Percentiles rank a stretch among this genome's conserved stretches.
phyloP scores from a whole-genome alignment of 2,797 vertebrate genomes.

The Psittacula echo region DNA sequence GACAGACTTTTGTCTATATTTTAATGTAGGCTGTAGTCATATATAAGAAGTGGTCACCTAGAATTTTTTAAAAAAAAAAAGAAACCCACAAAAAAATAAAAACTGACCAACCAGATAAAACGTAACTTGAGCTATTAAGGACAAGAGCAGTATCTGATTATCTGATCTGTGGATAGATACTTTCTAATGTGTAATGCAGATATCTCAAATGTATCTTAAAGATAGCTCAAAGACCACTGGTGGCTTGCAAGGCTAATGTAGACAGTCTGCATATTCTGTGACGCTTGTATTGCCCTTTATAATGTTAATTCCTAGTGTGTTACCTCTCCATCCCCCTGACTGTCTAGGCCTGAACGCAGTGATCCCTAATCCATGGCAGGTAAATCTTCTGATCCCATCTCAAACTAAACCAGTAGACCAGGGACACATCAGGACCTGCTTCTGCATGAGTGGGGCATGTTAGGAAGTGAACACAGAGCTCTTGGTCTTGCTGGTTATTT shows the following conservation, averaged over 20 bases:
- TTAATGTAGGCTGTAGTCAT: neutral
- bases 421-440: neutral
- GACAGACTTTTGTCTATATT: neutral
- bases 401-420: neutral
- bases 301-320: neutral
- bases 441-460: neutral
- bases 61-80: neutral
- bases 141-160: neutral
- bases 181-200: neutral
- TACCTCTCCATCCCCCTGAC: neutral
- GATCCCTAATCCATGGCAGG: neutral
- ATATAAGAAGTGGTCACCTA: neutral
- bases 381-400: neutral
- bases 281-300: neutral
- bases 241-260: neutral
- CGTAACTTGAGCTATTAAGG: neutral
- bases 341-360: neutral
- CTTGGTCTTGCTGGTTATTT: neutral
- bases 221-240: neutral
- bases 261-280: neutral
- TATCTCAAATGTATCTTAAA: neutral
- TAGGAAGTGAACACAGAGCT: neutral
- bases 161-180: neutral
- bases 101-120: neutral
- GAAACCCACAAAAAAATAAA: neutral